phyloP scores from a whole-genome alignment of 2,797 vertebrate genomes.

The Corythornis leucogaster region DNA sequence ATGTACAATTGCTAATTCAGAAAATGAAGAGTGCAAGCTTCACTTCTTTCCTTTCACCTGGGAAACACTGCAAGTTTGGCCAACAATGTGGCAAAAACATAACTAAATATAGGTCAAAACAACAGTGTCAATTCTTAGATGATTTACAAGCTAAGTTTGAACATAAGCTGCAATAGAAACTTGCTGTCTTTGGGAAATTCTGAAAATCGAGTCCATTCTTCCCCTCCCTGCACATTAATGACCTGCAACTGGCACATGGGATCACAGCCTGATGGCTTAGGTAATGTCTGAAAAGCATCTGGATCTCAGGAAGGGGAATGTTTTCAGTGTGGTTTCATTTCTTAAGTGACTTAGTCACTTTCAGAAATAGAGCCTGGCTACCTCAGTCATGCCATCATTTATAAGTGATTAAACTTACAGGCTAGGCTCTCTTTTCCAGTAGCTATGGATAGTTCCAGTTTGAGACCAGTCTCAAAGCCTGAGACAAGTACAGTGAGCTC shows the following conservation, averaged over 20 bases:
- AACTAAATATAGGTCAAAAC: neutral
- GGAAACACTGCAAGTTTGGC: neutral
- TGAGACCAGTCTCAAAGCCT: neutral
- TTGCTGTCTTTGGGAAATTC: neutral
- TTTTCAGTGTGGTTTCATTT: neutral
- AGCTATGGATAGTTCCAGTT: neutral
- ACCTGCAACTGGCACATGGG: neutral
- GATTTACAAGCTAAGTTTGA: neutral
- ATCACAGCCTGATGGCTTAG: conserved; percentile 36
- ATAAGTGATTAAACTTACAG: conserved; percentile 4
- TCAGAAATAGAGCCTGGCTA: conserved; percentile 39
- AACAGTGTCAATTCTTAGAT: neutral
- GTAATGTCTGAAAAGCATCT: conserved; percentile 52
- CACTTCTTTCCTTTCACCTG: neutral
- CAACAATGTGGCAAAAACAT: neutral
- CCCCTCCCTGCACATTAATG: neutral
- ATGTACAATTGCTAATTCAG: neutral
- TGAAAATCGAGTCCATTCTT: neutral
- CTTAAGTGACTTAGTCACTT: conserved; percentile 19
- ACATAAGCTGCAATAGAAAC: neutral
- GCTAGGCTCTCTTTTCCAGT: conserved; percentile 22
- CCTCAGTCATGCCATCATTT: conserved; percentile 9
- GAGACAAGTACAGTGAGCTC: neutral
- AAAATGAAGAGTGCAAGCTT: neutral
- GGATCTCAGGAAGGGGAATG: neutral